Base-by-base conservation (phyloP, 2,113 vertebrate species). In the Myiozetetes cayanensis region DNA sequence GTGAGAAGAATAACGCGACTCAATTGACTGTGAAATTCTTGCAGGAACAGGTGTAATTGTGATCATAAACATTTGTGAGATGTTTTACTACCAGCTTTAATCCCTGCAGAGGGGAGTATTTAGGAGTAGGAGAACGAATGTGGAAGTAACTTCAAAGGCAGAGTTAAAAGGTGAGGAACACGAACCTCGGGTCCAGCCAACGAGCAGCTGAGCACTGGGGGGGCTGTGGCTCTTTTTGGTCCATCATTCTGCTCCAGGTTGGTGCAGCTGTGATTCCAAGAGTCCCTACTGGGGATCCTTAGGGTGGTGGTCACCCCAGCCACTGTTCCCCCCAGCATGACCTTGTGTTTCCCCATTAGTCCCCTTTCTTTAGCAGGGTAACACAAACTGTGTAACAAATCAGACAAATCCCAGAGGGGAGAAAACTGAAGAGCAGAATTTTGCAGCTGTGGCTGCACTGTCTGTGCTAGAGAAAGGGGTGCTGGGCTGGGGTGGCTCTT, bases 41-140 rank as follows among this genome's bases (percentile, higher is more conserved):
- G 49, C 78, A 90, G 83, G 93, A 94, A 94, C 96, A 96, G 96
- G 96, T 96, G 93, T 95, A 97, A 95, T 82, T 85, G 73, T 84
- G 92, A 82, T 85, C n/a, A 10, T 93, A 96, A 96, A 95, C 93
- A 92, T 79, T 90, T 77, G 80, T 68, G 86, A 61, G 83, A 46
- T 89, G 58, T 89, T 94, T 94, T 94, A 95, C 88, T 88, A 44
- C 79, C 83, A 68, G 77, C 73, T 94, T 80, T 92, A 96, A 95
- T 96, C 85, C 70, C 58, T 82, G 62, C 80, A 90, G 94, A 93
- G 71, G 56, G 56, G 58, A 85, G 61, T 91, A 59, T 62, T 93
- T 90, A 84, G 85, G 82, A 89, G 46, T 23, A 70, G 62, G 62
- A 80, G 83, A 89, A 65, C 59, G 75, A 91, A 83, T 41, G 74